These are phyloP conservation scores for Protosalanx chinensis DNA, from an alignment of 2,797 vertebrate species.

Conservation along the genomic window DNA sequence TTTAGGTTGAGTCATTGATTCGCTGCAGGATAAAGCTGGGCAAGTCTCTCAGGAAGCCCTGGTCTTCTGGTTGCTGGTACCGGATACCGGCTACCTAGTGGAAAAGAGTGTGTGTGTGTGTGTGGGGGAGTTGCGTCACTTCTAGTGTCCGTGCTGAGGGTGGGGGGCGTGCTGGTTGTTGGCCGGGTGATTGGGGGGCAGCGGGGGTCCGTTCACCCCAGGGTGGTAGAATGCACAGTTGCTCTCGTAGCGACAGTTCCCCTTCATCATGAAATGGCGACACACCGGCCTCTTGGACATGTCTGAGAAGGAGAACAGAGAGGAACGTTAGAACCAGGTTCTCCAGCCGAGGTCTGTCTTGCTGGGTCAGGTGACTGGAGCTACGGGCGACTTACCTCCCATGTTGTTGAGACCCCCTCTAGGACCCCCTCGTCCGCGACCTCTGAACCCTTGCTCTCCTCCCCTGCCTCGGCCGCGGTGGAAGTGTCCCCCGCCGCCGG, in stretches of 20 bases:
- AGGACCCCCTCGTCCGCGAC: conserved; percentile 80
- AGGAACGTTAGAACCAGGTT: background rate
- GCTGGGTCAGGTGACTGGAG: conserved; percentile 9
- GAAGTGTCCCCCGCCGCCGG: conserved; percentile 78
- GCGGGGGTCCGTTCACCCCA: conserved; percentile 86
- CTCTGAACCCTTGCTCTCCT: conserved; percentile 81
- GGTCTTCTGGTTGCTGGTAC: too few relatives aligned
- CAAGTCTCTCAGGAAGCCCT: too few relatives aligned
- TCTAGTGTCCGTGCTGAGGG: conserved; percentile 61
- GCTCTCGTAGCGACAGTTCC: conserved; percentile 91
- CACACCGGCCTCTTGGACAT: conserved; percentile 90
- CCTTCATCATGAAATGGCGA: conserved; percentile 95
- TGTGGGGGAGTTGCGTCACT: background rate
- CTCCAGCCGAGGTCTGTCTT: background rate
- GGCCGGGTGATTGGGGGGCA: conserved; percentile 75
- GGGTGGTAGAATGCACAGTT: conserved; percentile 96
- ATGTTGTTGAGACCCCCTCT: conserved; percentile 81
- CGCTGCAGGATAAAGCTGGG: too few relatives aligned
- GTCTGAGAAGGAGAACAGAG: conserved; percentile 65
- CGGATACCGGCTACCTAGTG: too few relatives aligned
- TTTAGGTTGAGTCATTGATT: too few relatives aligned
- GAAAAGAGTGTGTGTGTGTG: background rate
- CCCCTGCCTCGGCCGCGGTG: conserved; percentile 82
- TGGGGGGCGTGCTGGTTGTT: conserved; percentile 55
- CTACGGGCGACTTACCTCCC: conserved; percentile 65